Conservation (phyloP, 35 echinoderm and acorn worm species). For the Diadema setosum region DNA sequence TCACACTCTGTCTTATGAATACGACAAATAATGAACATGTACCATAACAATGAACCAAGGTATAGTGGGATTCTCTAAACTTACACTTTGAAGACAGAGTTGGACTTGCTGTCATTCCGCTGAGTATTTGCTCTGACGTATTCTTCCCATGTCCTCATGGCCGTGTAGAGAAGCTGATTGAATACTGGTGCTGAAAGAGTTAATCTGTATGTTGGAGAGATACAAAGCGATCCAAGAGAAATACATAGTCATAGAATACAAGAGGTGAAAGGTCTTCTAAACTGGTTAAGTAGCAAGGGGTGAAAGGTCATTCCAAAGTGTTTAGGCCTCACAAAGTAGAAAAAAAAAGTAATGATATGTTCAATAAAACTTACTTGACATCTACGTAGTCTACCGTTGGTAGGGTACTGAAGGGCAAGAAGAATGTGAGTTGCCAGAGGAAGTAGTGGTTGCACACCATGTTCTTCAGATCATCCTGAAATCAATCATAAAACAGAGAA, state of each 20-base stretch:
- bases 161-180: conserved; percentile 33
- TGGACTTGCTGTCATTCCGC: conserved; percentile 56
- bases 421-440: conserved; percentile 32
- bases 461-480: conserved; percentile 23
- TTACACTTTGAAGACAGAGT: conserved; percentile 51
- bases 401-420: conserved; percentile 1
- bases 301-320: too few relatives aligned
- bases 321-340: too few relatives aligned
- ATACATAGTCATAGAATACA: too few relatives aligned
- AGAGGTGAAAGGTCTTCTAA: too few relatives aligned
- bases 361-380: neutral
- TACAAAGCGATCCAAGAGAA: neutral
- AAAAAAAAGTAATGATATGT: too few relatives aligned
- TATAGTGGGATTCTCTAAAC: neutral
- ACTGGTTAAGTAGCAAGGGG: too few relatives aligned
- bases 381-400: conserved; percentile 8
- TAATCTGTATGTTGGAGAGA: conserved; percentile 11
- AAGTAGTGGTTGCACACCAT: conserved; percentile 17
- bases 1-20: too few relatives aligned
- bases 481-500: too few relatives aligned
- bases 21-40: too few relatives aligned
- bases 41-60: too few relatives aligned
- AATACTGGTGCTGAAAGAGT: conserved; percentile 51
- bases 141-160: conserved; percentile 57
- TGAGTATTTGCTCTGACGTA: conserved; percentile 31